These are phyloP conservation scores for Tridacna crocea DNA, from an alignment of 2,888 invertebrate species.

Conservation along the genomic window DNA sequence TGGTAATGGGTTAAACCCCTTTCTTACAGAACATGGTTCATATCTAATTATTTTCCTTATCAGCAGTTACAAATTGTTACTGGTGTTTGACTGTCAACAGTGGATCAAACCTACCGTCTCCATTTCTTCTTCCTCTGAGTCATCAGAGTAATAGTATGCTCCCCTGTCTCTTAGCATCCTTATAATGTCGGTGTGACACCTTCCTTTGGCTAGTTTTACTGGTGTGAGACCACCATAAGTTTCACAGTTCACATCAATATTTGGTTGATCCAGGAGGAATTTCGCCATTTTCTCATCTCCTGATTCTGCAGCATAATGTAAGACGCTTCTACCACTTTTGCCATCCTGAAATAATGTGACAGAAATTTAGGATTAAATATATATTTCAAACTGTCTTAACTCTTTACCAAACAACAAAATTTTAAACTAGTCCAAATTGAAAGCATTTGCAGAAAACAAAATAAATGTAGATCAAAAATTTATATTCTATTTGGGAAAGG, in stretches of 20 bases:
- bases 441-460: not conserved
- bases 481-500: not conserved
- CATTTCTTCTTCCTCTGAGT: slow-evolving; percentile 46
- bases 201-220: slow-evolving; percentile 71
- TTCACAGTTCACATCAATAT: slow-evolving; percentile 66
- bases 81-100: not conserved
- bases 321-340: slow-evolving; percentile 75
- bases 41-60: not conserved
- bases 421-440: not conserved
- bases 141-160: slow-evolving; percentile 61
- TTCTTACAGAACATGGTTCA: not conserved
- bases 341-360: slow-evolving; percentile 67
- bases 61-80: not conserved
- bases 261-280: slow-evolving; percentile 58
- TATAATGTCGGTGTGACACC: slow-evolving; percentile 62
- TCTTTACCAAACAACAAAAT: not conserved
- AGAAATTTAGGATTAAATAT: too few species aligned
- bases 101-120: not conserved
- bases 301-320: slow-evolving; percentile 78
- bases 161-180: slow-evolving; percentile 61
- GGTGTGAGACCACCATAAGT: slow-evolving; percentile 78
- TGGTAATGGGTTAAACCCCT: too few species aligned
- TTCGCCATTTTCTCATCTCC: slow-evolving; percentile 65
- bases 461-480: not conserved
- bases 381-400: too few species aligned